Evolutionary conservation across 2,888 invertebrate species (phyloP).

Genomic region (Drosophila ustulata): DNA sequence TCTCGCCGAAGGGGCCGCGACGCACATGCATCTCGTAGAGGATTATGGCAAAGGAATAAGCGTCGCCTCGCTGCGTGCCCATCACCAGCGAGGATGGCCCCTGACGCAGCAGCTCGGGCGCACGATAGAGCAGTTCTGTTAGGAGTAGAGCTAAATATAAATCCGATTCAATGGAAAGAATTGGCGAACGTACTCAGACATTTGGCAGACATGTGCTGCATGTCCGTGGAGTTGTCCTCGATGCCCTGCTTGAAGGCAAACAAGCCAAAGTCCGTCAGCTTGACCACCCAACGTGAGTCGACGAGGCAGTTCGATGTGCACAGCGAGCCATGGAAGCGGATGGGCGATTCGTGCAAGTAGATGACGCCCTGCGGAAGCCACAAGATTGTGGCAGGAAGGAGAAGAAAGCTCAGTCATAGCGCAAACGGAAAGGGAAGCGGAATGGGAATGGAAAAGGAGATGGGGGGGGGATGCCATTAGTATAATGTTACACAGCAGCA

Average conservation of each 20-base stretch:
- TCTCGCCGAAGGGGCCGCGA: slow-evolving; percentile 93
- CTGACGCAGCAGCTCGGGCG: slow-evolving; percentile 91
- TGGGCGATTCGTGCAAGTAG: slow-evolving; percentile 94
- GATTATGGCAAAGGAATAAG: slow-evolving; percentile 94
- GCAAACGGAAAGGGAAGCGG: neutral
- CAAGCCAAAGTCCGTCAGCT: slow-evolving; percentile 96
- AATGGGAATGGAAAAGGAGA: slow-evolving; percentile 5
- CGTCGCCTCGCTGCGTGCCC: slow-evolving; percentile 92
- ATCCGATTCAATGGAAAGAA: neutral
- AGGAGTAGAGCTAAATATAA: neutral
- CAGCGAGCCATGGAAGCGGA: slow-evolving; percentile 94
- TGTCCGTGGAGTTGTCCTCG: slow-evolving; percentile 88
- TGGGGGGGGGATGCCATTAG: slow-evolving; percentile 59
- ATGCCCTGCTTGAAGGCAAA: slow-evolving; percentile 92
- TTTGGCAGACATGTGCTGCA: slow-evolving; percentile 87
- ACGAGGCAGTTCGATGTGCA: slow-evolving; percentile 96
- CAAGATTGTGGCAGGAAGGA: neutral
- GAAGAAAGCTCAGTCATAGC: slow-evolving; percentile 7
- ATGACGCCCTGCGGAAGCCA: slow-evolving; percentile 90
- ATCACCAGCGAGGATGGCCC: slow-evolving; percentile 84
- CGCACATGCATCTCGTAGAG: slow-evolving; percentile 95
- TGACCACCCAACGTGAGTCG: slow-evolving; percentile 97
- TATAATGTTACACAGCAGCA: slow-evolving; percentile 75
- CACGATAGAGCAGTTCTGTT: slow-evolving; percentile 91
- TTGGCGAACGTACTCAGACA: slow-evolving; percentile 88